phyloP scores from a whole-genome alignment of 1,140 invertebrate species.

The Eumaeus atala region DNA sequence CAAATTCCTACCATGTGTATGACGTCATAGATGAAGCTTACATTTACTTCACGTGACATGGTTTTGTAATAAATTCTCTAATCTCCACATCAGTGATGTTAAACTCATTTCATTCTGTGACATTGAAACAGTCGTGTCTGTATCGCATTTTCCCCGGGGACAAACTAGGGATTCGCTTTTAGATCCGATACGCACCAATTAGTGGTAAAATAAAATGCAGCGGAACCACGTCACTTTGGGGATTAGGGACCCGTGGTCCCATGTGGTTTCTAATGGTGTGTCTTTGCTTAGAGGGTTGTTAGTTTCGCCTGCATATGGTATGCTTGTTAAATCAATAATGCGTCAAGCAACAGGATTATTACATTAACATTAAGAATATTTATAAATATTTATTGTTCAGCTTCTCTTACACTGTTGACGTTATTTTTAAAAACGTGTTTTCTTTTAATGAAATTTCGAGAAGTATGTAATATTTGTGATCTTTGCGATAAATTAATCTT shows the following conservation, averaged over 20 bases:
- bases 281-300: slow-evolving; percentile 60
- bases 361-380: slow-evolving; percentile 4
- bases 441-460: too few relatives aligned
- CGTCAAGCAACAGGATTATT: slow-evolving; percentile 19
- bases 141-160: slow-evolving; percentile 48
- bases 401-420: too few relatives aligned
- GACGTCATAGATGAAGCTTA: too few relatives aligned
- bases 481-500: too few relatives aligned
- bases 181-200: slow-evolving; percentile 63
- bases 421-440: too few relatives aligned
- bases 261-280: slow-evolving; percentile 62
- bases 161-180: slow-evolving; percentile 42
- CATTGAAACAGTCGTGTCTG: slow-evolving; percentile 57
- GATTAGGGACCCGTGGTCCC: slow-evolving; percentile 41
- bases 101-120: slow-evolving; percentile 58
- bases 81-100: slow-evolving; percentile 32
- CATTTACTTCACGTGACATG: too few relatives aligned
- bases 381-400: slow-evolving; percentile 4
- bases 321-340: slow-evolving; percentile 61
- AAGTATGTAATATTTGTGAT: too few relatives aligned
- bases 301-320: slow-evolving; percentile 57
- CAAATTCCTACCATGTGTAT: too few relatives aligned
- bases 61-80: slow-evolving; percentile 19
- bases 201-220: slow-evolving; percentile 68
- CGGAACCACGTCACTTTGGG: slow-evolving; percentile 47